Evolutionary conservation across 1,140 invertebrate species (phyloP).

Genomic region (Drosophila ohnishii): DNA sequence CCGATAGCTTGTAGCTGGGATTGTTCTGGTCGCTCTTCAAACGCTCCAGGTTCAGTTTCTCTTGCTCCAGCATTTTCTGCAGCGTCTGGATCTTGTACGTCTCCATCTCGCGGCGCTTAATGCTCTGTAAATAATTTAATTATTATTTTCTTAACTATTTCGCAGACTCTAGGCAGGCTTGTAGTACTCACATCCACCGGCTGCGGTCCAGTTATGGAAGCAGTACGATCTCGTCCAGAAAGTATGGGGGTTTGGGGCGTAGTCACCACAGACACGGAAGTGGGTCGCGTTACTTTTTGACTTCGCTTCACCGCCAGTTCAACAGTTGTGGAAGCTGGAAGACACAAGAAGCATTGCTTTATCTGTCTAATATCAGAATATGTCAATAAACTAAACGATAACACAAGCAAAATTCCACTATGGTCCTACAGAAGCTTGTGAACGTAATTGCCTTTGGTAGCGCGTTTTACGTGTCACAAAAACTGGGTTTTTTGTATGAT

Average conservation of each 20-base stretch:
- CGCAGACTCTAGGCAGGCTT: not conserved
- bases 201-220: conserved; percentile 92
- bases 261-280: conserved; percentile 71
- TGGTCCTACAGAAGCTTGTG: conserved; percentile 24
- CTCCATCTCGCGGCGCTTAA: conserved; percentile 90
- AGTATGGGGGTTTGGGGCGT: conserved; percentile 73
- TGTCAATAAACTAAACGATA: not conserved
- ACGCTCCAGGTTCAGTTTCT: conserved; percentile 89
- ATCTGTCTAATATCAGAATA: conserved; percentile 18
- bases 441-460: conserved; percentile 40
- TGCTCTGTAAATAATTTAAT: conserved; percentile 84
- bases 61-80: conserved; percentile 91
- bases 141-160: not conserved
- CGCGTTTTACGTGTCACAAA: conserved; percentile 38
- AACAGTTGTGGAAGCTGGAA: conserved; percentile 75
- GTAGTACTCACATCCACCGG: conserved; percentile 91
- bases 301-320: conserved; percentile 79
- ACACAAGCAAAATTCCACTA: conserved; percentile 2
- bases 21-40: conserved; percentile 84
- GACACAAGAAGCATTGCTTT: conserved; percentile 5
- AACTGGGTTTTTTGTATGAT: conserved; percentile 36
- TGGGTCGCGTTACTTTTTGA: conserved; percentile 75
- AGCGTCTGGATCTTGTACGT: conserved; percentile 90
- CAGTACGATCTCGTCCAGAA: conserved; percentile 77
- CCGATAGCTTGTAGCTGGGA: conserved; percentile 77